Conservation (phyloP, 2,113 vertebrate genomes). For the Cryptomyrus ogoouensis region DNA sequence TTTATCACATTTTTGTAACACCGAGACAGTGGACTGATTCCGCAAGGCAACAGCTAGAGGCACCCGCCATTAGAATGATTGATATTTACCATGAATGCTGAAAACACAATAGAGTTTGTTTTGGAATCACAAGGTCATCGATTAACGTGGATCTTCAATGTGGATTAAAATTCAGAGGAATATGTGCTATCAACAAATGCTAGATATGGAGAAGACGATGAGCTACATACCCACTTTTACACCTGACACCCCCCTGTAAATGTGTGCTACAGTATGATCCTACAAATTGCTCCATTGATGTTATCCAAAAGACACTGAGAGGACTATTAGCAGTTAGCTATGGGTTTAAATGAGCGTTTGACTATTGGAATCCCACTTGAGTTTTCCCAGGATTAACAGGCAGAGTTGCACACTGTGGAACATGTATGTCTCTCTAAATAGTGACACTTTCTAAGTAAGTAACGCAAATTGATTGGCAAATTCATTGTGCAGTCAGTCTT, state of each 20-base stretch:
- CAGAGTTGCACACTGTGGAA: not conserved
- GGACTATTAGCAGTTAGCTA: not conserved
- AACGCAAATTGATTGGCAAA: not conserved
- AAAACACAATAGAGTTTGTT: constrained; percentile 33
- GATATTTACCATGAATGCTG: constrained; percentile 10
- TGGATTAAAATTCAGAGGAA: constrained; percentile 26
- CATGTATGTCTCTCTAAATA: not conserved
- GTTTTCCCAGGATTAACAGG: not conserved
- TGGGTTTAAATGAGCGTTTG: not conserved
- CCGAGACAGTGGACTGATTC: not conserved
- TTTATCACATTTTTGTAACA: constrained; percentile 20
- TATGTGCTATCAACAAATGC: constrained; percentile 23
- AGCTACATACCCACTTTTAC: constrained; percentile 1
- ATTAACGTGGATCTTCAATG: constrained; percentile 27
- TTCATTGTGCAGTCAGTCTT: not conserved
- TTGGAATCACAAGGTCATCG: constrained; percentile 24
- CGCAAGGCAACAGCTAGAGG: not conserved
- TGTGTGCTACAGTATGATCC: not conserved
- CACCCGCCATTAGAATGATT: not conserved
- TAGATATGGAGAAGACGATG: constrained; percentile 4
- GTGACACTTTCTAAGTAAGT: not conserved
- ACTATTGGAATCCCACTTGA: not conserved
- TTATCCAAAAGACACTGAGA: constrained; percentile 28
- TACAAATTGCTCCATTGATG: not conserved
- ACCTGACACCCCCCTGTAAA: not conserved